Base-by-base conservation (phyloP, 2,797 vertebrate genomes). In the Heterohyrax brucei region DNA sequence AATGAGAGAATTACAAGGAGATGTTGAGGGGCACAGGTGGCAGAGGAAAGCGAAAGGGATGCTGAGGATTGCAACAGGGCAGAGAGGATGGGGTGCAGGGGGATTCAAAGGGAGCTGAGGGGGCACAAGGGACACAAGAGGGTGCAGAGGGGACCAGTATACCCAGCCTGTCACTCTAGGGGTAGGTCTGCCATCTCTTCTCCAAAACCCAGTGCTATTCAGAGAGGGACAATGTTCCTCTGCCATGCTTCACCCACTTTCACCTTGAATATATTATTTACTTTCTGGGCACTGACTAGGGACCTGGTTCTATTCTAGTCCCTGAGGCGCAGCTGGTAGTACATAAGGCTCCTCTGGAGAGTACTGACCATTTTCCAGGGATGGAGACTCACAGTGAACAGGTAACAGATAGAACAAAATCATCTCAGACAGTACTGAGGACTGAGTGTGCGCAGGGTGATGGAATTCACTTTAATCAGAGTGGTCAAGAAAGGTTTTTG, bases 291-390 rank as follows among this genome's bases (percentile, higher is more conserved):
- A 26, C 75, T 61, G 16, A 77, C 44, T n/a, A 84, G 77, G 24
- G 78, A 62, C 19, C 64, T 87, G 56, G 21, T 22, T 16, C 64
- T 46, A 33, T 78, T 86, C 39, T 78, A 70, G 13, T n/a, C 18
- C 39, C 59, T 53, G 70, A 78, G 50, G 77, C n/a, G 5, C 59
- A 84, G 44, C 7, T 76, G 50, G 2, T 80, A 50, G 70, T 70
- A 1, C 78, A 93, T 73, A 70, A 68, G 64, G 10, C 53, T 94
- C 61, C 90, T 83, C 48, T 53, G 30, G 75, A 79, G n/a, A 50
- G 24, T n/a, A 19, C 33, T 82, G 53, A 87, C 66, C 73, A 75
- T 78, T 19, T 81, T n/a, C 50, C 21, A 4, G 70, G 56, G 50
- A 14, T 13, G 13, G 12, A 53, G 30, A 39, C 14, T 12, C n/a